Percentiles rank a stretch among this genome's conserved stretches.
Evolutionary conservation across 2,888 invertebrate genomes (phyloP).

Genomic region (Notodromas monacha): DNA sequence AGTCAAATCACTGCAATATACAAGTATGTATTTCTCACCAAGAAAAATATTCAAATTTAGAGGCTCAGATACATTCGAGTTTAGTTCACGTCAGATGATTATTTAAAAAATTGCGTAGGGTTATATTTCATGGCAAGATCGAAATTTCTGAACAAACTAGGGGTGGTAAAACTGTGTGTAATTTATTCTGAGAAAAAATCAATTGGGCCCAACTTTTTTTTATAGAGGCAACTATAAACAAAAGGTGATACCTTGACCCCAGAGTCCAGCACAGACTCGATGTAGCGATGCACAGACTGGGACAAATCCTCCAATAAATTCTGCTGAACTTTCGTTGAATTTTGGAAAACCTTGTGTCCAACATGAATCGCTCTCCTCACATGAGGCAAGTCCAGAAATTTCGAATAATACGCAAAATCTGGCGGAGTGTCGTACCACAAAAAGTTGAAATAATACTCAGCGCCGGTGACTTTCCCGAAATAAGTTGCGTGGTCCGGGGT

Average conservation of each 20-base stretch:
- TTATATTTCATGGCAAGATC: too few species aligned
- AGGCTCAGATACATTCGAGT: too few species aligned
- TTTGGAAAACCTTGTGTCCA: conserved; percentile 36
- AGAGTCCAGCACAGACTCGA: conserved; percentile 14
- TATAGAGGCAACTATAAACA: too few species aligned
- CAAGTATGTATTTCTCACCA: too few species aligned
- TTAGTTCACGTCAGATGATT: too few species aligned
- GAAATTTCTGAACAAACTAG: too few species aligned
- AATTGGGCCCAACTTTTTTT: too few species aligned
- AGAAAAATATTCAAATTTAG: too few species aligned
- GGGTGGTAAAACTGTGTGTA: too few species aligned
- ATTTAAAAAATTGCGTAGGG: too few species aligned
- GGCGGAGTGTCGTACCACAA: conserved; percentile 24
- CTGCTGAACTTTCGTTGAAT: conserved; percentile 26
- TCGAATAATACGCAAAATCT: conserved; percentile 20
- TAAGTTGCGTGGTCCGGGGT: conserved; percentile 22
- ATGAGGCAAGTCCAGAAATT: conserved; percentile 26
- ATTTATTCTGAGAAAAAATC: too few species aligned
- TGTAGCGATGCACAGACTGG: conserved; percentile 31
- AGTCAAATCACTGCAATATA: too few species aligned
- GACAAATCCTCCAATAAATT: conserved; percentile 40
- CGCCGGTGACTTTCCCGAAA: conserved; percentile 39
- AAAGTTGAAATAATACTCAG: conserved; percentile 38
- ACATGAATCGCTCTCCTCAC: conserved; percentile 48
- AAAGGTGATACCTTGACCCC: conserved; percentile 22